A percentile compares a stretch with the other conserved stretches of the same genome.
Conservation (phyloP, 2,888 invertebrate species). For the Erynnis tages region DNA sequence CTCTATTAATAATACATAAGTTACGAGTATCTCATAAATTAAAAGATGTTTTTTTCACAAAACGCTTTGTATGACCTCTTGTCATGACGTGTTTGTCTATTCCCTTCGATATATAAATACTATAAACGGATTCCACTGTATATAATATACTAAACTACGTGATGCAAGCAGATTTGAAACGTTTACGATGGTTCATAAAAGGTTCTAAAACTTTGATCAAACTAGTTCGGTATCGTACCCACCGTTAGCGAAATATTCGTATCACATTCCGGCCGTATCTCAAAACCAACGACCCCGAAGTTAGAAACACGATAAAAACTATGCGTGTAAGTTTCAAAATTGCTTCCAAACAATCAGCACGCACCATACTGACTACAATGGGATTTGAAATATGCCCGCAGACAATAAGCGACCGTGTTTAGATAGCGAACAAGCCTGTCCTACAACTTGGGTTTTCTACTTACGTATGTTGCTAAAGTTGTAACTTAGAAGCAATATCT, state of each 20-base stretch:
- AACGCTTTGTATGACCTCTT: too few species aligned
- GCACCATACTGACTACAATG: slow-evolving; percentile 38
- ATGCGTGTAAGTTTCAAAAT: slow-evolving; percentile 39
- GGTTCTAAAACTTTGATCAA: background rate
- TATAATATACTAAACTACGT: too few species aligned
- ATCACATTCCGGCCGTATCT: slow-evolving; percentile 12
- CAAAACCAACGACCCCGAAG: slow-evolving; percentile 5
- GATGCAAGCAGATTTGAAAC: slow-evolving; percentile 12
- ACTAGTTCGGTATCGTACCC: background rate
- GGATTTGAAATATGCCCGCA: slow-evolving; percentile 32
- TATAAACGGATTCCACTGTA: too few species aligned
- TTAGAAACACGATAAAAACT: slow-evolving; percentile 25
- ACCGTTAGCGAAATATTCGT: slow-evolving; percentile 11
- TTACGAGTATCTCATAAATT: too few species aligned
- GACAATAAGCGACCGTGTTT: slow-evolving; percentile 37
- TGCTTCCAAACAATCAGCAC: slow-evolving; percentile 39
- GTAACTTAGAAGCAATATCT: slow-evolving; percentile 50
- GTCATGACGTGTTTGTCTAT: too few species aligned
- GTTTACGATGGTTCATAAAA: background rate
- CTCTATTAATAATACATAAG: too few species aligned
- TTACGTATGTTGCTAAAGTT: slow-evolving; percentile 73
- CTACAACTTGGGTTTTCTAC: slow-evolving; percentile 55
- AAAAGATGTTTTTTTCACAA: too few species aligned
- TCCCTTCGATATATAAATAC: too few species aligned
- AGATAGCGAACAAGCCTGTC: slow-evolving; percentile 43